Base-by-base conservation (phyloP, 2,113 vertebrate species). In the Grammomys surdaster region DNA sequence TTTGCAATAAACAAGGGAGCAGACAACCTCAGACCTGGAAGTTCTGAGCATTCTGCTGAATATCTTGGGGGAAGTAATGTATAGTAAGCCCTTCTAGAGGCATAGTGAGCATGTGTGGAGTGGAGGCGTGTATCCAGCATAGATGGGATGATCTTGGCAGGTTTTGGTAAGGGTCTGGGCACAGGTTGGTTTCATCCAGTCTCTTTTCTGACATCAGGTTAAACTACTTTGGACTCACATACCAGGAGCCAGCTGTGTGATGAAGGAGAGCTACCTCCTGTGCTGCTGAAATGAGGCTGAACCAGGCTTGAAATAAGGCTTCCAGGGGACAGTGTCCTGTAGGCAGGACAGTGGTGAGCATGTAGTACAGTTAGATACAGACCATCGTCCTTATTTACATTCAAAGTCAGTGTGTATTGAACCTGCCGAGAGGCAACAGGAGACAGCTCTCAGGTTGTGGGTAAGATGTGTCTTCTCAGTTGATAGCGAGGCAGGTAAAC, bases 271-370 rank as follows among this genome's bases (percentile, higher is more conserved):
- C 72, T 14, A 33, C 31, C 40, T 17, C 22, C 11, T 7, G 0
- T 78, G n/a, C 11, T n/a, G 28, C 48, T 40, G 76, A 75, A 17
- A 3, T 17, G 10, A 33, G 16, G 33, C 33, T 43, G 76, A 75
- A 5, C 0, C 0, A 28, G 81, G 28, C 70, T 36, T 3, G 0
- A 77, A 16, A 10, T 3, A 22, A 73, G 22, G 63, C 36, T 20
- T 89, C 0, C 0, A 31, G 63, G 46, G 54, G 16, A 36, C 0
- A 0, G 5, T 1, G 6, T 28, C 13, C 22, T 7, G 20, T 54
- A 40, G 16, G 17, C 24, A 4, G 19, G 67, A 54, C 40, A 31
- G 4, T 12, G 7, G 48, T 16, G 1, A 43, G 65, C 54, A 48
- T 11, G 0, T 1, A 54, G 54, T 63, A 26, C 3, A 56, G 2